These are phyloP conservation scores for Asteroscopus sphinx DNA, from an alignment of 2,888 invertebrate species.

Conservation along the genomic window DNA sequence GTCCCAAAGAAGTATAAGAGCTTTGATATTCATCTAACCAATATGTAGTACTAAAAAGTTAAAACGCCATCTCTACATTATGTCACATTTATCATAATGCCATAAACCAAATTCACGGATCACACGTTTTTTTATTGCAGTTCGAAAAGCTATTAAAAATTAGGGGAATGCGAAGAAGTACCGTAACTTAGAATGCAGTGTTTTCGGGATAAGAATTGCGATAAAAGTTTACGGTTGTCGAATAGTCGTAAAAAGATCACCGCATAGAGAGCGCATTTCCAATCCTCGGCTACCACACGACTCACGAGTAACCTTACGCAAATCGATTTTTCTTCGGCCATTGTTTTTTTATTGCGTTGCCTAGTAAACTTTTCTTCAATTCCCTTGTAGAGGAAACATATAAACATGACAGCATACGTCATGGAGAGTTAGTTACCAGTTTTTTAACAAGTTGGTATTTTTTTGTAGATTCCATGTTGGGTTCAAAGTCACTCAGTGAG, in stretches of 20 bases:
- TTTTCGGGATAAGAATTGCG: constrained; percentile 61
- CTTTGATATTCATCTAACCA: not conserved
- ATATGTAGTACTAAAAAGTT: not conserved
- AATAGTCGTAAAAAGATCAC: constrained; percentile 74
- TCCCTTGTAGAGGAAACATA: not conserved
- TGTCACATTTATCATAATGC: constrained; percentile 14
- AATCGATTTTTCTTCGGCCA: constrained; percentile 32
- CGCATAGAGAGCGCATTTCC: constrained; percentile 63
- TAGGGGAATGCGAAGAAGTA: constrained; percentile 20
- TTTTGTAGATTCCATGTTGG: too few species aligned
- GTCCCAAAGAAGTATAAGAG: too few species aligned
- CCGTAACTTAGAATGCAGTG: constrained; percentile 47
- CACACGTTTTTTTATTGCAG: constrained; percentile 19
- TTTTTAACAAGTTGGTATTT: too few species aligned
- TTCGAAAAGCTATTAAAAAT: constrained; percentile 44
- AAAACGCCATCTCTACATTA: not conserved
- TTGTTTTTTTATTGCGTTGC: constrained; percentile 15
- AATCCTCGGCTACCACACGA: constrained; percentile 51
- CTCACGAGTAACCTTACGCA: constrained; percentile 34
- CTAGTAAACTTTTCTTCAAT: not conserved
- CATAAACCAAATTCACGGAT: constrained; percentile 22
- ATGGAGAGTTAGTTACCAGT: not conserved
- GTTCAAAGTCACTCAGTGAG: too few species aligned
- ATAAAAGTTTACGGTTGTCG: constrained; percentile 73
- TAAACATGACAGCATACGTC: not conserved